Evolutionary conservation across 2,888 invertebrate genomes (phyloP).

Genomic region (Electrophaes corylata): DNA sequence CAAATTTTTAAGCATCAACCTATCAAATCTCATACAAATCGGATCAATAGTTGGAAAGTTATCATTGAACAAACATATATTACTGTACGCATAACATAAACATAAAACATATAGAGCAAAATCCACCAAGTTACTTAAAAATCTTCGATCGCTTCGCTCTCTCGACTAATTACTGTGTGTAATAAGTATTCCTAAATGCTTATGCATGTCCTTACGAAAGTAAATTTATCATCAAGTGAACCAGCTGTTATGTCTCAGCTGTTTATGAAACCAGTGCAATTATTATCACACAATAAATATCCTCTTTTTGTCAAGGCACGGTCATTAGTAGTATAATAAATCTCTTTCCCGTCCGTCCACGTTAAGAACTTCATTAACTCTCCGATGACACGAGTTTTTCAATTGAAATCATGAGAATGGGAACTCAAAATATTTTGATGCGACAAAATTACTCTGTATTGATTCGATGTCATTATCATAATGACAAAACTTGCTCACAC

Average conservation of each 20-base stretch:
- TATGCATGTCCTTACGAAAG: too few relatives aligned
- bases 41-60: too few relatives aligned
- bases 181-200: too few relatives aligned
- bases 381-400: slow-evolving; percentile 64
- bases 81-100: too few relatives aligned
- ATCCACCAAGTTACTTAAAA: too few relatives aligned
- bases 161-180: too few relatives aligned
- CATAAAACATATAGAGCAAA: too few relatives aligned
- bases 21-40: too few relatives aligned
- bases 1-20: too few relatives aligned
- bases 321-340: slow-evolving; percentile 77
- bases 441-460: slow-evolving; percentile 42
- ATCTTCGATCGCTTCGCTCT: too few relatives aligned
- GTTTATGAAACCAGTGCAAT: slow-evolving; percentile 21
- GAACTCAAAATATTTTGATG: slow-evolving; percentile 63
- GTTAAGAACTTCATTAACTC: slow-evolving; percentile 58
- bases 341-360: slow-evolving; percentile 57
- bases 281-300: slow-evolving; percentile 35
- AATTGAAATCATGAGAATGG: slow-evolving; percentile 62
- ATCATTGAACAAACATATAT: too few relatives aligned
- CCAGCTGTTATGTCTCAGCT: slow-evolving; percentile 11
- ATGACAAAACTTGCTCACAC: slow-evolving; percentile 22
- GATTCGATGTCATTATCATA: slow-evolving; percentile 29
- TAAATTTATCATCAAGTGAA: not conserved
- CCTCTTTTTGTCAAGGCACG: slow-evolving; percentile 58